Percentiles rank a stretch among this genome's conserved stretches.
These are phyloP conservation scores for Serripes groenlandicus DNA, from an alignment of 2,888 invertebrate genomes.

Conservation along the genomic window DNA sequence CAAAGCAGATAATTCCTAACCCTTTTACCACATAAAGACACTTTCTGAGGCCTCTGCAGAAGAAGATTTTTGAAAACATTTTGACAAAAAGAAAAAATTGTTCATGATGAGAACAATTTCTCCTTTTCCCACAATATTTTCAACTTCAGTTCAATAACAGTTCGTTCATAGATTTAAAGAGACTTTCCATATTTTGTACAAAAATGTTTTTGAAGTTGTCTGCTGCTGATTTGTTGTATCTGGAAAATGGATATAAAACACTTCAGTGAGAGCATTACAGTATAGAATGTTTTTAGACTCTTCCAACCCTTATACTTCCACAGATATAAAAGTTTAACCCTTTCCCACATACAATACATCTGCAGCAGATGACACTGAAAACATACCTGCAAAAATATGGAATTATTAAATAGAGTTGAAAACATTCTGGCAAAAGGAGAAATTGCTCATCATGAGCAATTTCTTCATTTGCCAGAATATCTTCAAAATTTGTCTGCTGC, in stretches of 20 bases:
- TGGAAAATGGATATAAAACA: neutral
- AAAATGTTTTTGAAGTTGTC: too few relatives aligned
- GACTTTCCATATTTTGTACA: too few relatives aligned
- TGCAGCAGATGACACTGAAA: too few relatives aligned
- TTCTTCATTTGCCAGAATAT: neutral
- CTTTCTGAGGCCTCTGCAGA: neutral
- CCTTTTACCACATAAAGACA: neutral
- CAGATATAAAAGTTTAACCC: neutral
- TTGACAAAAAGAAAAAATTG: neutral
- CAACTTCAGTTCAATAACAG: neutral
- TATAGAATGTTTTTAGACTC: neutral
- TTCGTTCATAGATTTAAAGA: neutral
- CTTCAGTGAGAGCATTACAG: too few relatives aligned
- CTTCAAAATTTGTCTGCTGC: too few relatives aligned
- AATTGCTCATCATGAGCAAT: neutral
- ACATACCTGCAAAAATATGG: too few relatives aligned
- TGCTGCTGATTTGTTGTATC: neutral
- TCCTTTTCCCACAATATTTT: neutral
- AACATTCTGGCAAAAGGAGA: neutral
- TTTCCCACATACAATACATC: neutral
- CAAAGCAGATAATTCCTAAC: neutral
- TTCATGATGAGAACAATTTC: neutral
- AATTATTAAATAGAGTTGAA: too few relatives aligned
- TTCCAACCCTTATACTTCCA: neutral
- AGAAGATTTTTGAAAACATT: neutral